Base-by-base conservation (phyloP, 2,888 invertebrate genomes). In the Eupithecia inturbata region DNA sequence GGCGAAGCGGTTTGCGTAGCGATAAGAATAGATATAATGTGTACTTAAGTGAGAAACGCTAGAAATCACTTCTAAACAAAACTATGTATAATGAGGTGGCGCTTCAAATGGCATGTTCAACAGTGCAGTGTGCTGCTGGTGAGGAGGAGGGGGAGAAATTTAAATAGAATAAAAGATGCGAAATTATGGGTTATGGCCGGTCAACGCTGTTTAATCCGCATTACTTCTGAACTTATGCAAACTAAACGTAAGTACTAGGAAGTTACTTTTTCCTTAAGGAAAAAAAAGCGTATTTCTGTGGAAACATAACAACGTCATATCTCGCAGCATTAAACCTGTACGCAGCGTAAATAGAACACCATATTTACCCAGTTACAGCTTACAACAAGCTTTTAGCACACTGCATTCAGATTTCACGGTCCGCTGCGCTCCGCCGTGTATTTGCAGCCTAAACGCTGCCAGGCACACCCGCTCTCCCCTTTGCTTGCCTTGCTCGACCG, bases 401-500 rank as follows among this genome's bases (percentile, higher is more conserved):
- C 41, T 69, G 62, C 68, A 49, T 22, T 45, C 39, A 57, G 28
- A 57, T 60, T 33, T 64, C 31, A 64, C 68, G 45, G 62, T 1
- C 12, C 71, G 75, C 69, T 26, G 49, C 67, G 72, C 75, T 72
- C 28, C 45, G 39, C 63, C 53, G 62, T 49, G 57, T 39, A 67
- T 70, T 70, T 41, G 67, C 64, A 9, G 86, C 88, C 90, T 88
- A 88, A 88, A 88, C 88, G 87, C 81, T 79, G 75, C 76, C 77
- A 45, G 71, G 72, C 75, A 75, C 74, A 73, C 69, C 74, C 66
- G 82, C 28, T 82, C 83, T 84, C 87, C 88, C 88, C 88, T 85
- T 88, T 87, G 89, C 89, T 88, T 88, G 88, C 88, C 85, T 88
- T 88, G 87, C 89, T 84, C 88, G 87, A 90, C 89, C 87, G 87